Evolutionary conservation across 2,888 invertebrate genomes (phyloP).

Genomic region (Mayetiola destructor): DNA sequence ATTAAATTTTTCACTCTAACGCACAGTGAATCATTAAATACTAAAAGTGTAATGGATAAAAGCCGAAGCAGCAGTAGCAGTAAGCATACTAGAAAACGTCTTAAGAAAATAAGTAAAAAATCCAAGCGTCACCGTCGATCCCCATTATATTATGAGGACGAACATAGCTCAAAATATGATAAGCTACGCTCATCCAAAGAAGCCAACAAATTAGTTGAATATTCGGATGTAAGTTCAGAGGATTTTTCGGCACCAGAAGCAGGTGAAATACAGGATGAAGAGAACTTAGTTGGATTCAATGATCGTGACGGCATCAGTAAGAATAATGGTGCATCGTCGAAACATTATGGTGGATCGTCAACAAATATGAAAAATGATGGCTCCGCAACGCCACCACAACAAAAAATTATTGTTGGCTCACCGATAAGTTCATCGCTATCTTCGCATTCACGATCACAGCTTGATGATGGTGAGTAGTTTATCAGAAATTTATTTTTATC

Average conservation of each 20-base stretch:
- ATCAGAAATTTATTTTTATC: not conserved
- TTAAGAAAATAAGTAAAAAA: constrained; percentile 14
- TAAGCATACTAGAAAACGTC: constrained; percentile 15
- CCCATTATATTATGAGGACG: not conserved
- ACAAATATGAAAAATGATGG: too few species aligned
- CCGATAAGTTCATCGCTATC: constrained; percentile 25
- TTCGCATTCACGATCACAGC: constrained; percentile 12
- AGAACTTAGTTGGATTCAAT: not conserved
- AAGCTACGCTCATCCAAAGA: not conserved
- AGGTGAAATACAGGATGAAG: constrained; percentile 73
- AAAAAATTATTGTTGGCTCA: constrained; percentile 27
- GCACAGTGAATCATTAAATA: not conserved
- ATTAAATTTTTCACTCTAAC: too few species aligned
- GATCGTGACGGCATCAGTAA: constrained; percentile 1
- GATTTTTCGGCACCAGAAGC: constrained; percentile 81
- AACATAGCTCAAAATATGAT: constrained; percentile 1
- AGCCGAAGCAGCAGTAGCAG: constrained; percentile 18
- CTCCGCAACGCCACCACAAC: constrained; percentile 15
- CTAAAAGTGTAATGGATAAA: constrained; percentile 18
- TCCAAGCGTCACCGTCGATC: constrained; percentile 5
- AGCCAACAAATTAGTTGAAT: constrained; percentile 40
- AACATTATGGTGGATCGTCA: not conserved
- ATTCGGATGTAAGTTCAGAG: constrained; percentile 86
- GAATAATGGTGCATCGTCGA: not conserved
- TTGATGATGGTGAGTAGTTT: not conserved